Percentiles rank a stretch among this genome's conserved stretches.
Evolutionary conservation across 2,113 vertebrate genomes (phyloP).

Genomic region (Anseranas semipalmata): DNA sequence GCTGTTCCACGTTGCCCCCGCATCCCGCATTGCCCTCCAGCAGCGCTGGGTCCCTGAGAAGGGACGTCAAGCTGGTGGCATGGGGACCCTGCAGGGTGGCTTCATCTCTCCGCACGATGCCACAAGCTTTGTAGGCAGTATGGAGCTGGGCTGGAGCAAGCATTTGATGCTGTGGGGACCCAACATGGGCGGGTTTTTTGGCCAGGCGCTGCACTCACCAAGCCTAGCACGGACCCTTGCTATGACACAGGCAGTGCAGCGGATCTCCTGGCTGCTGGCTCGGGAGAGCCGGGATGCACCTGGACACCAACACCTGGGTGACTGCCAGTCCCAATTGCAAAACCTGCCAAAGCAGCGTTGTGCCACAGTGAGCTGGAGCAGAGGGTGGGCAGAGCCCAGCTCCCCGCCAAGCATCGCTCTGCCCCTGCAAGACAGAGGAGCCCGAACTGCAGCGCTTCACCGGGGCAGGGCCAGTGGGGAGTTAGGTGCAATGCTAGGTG

Average conservation of each 20-base stretch:
- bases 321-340: neutral
- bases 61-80: neutral
- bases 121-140: neutral
- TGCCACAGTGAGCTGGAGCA: neutral
- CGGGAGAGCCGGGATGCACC: neutral
- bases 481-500: neutral
- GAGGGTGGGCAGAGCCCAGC: conserved; percentile 23
- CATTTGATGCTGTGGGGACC: neutral
- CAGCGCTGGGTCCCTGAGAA: neutral
- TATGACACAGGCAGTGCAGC: neutral
- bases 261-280: neutral
- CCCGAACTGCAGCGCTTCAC: neutral
- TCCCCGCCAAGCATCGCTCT: neutral
- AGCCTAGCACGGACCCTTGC: neutral
- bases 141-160: neutral
- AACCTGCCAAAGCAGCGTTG: conserved; percentile 33
- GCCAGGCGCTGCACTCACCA: too few species aligned
- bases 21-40: neutral
- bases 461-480: neutral
- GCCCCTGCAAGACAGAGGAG: neutral
- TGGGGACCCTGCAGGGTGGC: neutral
- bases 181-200: too few species aligned
- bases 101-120: neutral
- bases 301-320: neutral
- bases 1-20: neutral